These are phyloP conservation scores for Staurois parvus DNA, from an alignment of 2,797 vertebrate genomes.

Conservation along the genomic window DNA sequence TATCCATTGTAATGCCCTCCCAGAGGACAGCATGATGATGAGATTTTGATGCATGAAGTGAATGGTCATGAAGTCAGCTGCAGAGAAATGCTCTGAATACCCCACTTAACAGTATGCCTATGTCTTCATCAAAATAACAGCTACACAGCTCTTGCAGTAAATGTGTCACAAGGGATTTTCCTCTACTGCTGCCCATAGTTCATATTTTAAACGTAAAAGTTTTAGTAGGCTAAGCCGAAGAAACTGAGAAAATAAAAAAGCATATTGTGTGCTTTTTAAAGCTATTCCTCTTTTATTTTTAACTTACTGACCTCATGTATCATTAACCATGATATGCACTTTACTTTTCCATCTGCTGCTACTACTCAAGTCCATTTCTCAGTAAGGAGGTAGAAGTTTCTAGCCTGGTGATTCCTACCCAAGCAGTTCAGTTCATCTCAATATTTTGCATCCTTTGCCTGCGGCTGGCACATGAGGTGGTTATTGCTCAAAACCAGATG, in stretches of 20 bases:
- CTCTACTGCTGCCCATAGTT: not conserved
- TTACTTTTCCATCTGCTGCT: not conserved
- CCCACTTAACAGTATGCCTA: constrained; percentile 52
- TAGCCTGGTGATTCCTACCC: not conserved
- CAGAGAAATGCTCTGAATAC: constrained; percentile 62
- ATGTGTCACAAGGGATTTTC: constrained; percentile 23
- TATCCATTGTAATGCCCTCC: not conserved
- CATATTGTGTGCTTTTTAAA: not conserved
- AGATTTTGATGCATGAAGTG: constrained; percentile 21
- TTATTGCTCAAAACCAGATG: not conserved
- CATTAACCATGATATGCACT: not conserved
- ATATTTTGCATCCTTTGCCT: not conserved
- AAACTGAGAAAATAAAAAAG: not conserved
- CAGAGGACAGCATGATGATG: not conserved
- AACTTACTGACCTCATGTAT: constrained; percentile 14
- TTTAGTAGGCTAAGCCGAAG: constrained; percentile 5
- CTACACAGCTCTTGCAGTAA: constrained; percentile 37
- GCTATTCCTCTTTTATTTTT: not conserved
- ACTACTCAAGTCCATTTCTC: not conserved
- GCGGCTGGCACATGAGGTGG: not conserved
- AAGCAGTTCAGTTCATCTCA: not conserved
- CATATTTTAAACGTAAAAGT: constrained; percentile 9
- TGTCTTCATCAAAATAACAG: constrained; percentile 56
- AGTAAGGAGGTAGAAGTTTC: not conserved
- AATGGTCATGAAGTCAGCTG: constrained; percentile 59